Base-by-base conservation (phyloP, 2,113 vertebrate species). In the Procavia capensis region DNA sequence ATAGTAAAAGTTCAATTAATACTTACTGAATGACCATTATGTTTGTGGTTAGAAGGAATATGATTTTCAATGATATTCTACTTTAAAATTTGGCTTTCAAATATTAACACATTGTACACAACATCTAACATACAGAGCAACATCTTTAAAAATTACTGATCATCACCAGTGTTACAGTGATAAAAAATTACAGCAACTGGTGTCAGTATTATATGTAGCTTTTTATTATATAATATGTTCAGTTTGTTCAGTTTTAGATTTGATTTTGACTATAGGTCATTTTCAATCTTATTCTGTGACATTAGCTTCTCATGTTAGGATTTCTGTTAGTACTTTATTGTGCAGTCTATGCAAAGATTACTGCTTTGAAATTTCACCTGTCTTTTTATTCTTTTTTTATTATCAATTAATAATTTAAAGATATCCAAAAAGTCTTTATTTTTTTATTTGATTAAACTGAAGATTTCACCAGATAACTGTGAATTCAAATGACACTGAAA, bases 71-170 rank as follows among this genome's bases (percentile, higher is more conserved):
- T 39, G 54, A 91, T 88, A 59, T 83, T 17, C 9, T 66, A 82
- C 50, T 63, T 85, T 85, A 68, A 92, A 90, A 61, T 85, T 85
- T 80, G 6, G 14, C 13, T 76, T 90, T 90, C 39, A 87, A 90
- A 85, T 85, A 84, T 75, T 75, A 92, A 61, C 0, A 63, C 14
- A 74, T 75, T 63, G 31, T 24, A 88, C 1, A 45, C 10, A 86
- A 91, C 2, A 81, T 76, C 19, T 81, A 91, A 92, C 50, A 76
- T 75, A 57, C 36, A 1, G 61, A 95, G 72, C 16, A 72, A 14
- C 5, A 83, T 41, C 4, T 90, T 90, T 80, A 43, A 91, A 94
- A 86, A 83, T 80, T 75, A 93, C 9, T 89, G 27, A 95, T 90
- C 20, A 57, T 61, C 50, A 80, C 11, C 1, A 68, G 39, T 68